A percentile compares a stretch with the other conserved stretches of the same genome.
Evolutionary conservation across 2,888 invertebrate species (phyloP).

Genomic region (Dolomedes plantarius): DNA sequence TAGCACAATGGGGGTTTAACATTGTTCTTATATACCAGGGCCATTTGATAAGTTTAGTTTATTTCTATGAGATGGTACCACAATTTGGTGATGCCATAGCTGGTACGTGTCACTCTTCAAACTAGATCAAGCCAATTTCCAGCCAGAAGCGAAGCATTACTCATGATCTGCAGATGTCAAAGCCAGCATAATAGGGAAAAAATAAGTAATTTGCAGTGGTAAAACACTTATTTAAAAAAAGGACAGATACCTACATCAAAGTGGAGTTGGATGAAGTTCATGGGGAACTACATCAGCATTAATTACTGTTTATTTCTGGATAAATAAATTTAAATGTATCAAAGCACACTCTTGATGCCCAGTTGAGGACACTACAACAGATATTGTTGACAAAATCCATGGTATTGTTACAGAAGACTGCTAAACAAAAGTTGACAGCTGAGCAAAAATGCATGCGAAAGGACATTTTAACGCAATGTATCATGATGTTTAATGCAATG

Average conservation of each 20-base stretch:
- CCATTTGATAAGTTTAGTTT: too few species aligned
- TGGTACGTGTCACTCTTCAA: too few species aligned
- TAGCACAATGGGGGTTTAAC: too few species aligned
- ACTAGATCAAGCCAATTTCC: neutral
- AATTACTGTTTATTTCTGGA: neutral
- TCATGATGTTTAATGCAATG: too few species aligned
- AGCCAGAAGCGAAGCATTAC: neutral
- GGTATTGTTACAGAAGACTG: conserved; percentile 7
- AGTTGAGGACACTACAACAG: neutral
- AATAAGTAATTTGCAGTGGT: neutral
- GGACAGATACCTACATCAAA: neutral
- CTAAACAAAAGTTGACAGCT: too few species aligned
- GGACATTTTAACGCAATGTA: too few species aligned
- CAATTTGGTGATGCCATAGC: too few species aligned
- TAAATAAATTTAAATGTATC: conserved; percentile 1
- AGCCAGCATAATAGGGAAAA: neutral
- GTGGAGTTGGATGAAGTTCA: neutral
- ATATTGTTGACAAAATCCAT: neutral
- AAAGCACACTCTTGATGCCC: neutral
- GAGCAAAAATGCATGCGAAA: neutral
- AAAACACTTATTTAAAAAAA: conserved; percentile 4
- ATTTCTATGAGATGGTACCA: too few species aligned
- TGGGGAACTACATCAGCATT: neutral
- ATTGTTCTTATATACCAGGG: too few species aligned
- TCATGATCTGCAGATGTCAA: neutral